Base-by-base conservation (phyloP, 2,113 vertebrate genomes). In the Antennarius striatus region DNA sequence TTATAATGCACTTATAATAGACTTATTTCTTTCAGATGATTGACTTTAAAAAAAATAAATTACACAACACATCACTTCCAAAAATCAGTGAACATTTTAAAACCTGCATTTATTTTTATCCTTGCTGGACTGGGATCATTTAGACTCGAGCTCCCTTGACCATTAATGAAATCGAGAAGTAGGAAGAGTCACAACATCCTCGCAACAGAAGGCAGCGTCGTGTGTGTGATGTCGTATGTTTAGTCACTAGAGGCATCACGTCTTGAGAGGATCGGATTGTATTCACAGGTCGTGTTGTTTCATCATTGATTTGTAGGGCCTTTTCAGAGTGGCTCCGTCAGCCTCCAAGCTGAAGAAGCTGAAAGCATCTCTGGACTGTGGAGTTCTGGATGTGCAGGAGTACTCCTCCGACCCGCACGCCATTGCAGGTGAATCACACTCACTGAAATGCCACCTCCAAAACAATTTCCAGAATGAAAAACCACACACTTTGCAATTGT, bases 261-360 rank as follows among this genome's bases (percentile, higher is more conserved):
- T 36, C 32, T 36, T 36, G 32, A 36, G 32, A 36, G 32, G 32
- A 5, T 36, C 4, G 32, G 32, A 36, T 36, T 36, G 57, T 11
- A 48, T 54, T 14, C 17, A 5, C 48, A 30, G 50, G 56, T 60
- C 51, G 50, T 30, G 49, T 53, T 51, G 52, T 17, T n/a, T 70
- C 29, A 62, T 68, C 57, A 68, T 81, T 50, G 56, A n/a, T 56
- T 28, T 76, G 63, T 54, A 99, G 98, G 98, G 98, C 58, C 94
- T 99, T 47, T 99, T 99, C 89, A 92, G 97, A 45, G 96, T 99
- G 78, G 98, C 98, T 50, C 96, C 98, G 0, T 98, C 98, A 0
- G 96, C 96, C 65, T 99, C 98, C 78, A 99, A 99, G 87, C 91
- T 99, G 67, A 99, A 99, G 94, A 99, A 99, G 88, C 94, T 99